These are phyloP conservation scores for Gila robusta DNA, from an alignment of 2,797 vertebrate species.

Conservation along the genomic window DNA sequence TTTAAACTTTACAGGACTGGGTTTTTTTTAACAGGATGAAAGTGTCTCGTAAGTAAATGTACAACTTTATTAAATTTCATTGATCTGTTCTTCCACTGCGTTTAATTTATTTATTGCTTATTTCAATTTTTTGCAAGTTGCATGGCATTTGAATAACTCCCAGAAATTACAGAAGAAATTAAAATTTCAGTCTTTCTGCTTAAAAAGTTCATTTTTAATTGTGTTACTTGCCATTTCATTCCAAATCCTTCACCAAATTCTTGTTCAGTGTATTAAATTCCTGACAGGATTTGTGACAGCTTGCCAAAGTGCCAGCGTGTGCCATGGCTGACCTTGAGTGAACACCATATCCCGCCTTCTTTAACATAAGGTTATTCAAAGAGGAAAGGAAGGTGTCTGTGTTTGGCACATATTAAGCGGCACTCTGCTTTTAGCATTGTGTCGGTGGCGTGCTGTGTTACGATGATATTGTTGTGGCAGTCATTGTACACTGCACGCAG, in stretches of 20 bases:
- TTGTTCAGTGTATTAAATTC: background rate
- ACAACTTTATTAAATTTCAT: background rate
- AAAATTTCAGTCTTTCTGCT: background rate
- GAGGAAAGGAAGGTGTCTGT: background rate
- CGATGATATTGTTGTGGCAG: constrained; percentile 8
- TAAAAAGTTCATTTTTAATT: too few relatives aligned
- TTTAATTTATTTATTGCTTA: background rate
- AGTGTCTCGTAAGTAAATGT: constrained; percentile 60
- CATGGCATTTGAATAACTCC: background rate
- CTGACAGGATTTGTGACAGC: constrained; percentile 11
- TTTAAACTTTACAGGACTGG: constrained; percentile 20
- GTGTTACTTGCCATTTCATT: background rate
- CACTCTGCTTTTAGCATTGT: constrained; percentile 10
- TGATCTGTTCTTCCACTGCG: background rate
- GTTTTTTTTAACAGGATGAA: constrained; percentile 49
- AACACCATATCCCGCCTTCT: background rate
- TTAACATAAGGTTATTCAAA: background rate
- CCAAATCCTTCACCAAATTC: too few relatives aligned
- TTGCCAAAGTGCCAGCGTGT: constrained; percentile 19
- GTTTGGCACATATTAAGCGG: background rate
- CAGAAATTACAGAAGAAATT: background rate
- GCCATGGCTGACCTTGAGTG: constrained; percentile 23
- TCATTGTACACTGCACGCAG: constrained; percentile 10
- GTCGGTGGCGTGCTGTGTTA: background rate
- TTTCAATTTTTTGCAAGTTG: background rate